phyloP scores from a whole-genome alignment of 2,113 vertebrate genomes.

The Cryptotis parvus region DNA sequence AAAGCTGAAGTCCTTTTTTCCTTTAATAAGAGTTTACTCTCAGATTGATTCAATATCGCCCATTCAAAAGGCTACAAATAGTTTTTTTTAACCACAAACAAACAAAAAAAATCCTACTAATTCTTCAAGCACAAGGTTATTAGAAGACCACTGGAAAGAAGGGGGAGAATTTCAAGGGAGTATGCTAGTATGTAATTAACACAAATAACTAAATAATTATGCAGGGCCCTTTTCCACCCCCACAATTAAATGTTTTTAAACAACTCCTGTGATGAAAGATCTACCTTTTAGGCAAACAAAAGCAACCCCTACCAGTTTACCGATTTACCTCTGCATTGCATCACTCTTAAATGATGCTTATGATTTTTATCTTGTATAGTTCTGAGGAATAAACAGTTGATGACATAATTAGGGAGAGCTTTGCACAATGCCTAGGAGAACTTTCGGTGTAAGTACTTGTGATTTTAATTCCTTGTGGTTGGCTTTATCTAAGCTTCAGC shows the following conservation, averaged over 20 bases:
- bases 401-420: slow-evolving; percentile 79
- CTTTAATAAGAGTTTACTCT: slow-evolving; percentile 64
- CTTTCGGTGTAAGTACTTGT: slow-evolving; percentile 57
- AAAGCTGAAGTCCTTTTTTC: slow-evolving; percentile 56
- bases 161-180: slow-evolving; percentile 67
- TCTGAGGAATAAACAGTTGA: slow-evolving; percentile 73
- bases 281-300: slow-evolving; percentile 75
- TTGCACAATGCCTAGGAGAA: slow-evolving; percentile 71
- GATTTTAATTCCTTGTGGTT: slow-evolving; percentile 76
- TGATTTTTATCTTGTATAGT: slow-evolving; percentile 79
- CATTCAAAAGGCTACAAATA: slow-evolving; percentile 65
- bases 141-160: slow-evolving; percentile 73
- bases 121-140: slow-evolving; percentile 60
- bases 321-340: slow-evolving; percentile 70
- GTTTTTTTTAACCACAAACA: neutral
- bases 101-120: slow-evolving; percentile 65
- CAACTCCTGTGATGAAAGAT: slow-evolving; percentile 77
- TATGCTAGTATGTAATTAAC: slow-evolving; percentile 73
- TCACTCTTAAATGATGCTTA: slow-evolving; percentile 72
- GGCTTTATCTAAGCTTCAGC: slow-evolving; percentile 75
- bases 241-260: slow-evolving; percentile 78
- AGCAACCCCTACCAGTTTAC: slow-evolving; percentile 60
- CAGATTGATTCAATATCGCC: slow-evolving; percentile 64
- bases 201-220: slow-evolving; percentile 79
- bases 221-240: slow-evolving; percentile 67